phyloP scores from a whole-genome alignment of 2,113 vertebrate genomes.

The Muntiacus reevesi region DNA sequence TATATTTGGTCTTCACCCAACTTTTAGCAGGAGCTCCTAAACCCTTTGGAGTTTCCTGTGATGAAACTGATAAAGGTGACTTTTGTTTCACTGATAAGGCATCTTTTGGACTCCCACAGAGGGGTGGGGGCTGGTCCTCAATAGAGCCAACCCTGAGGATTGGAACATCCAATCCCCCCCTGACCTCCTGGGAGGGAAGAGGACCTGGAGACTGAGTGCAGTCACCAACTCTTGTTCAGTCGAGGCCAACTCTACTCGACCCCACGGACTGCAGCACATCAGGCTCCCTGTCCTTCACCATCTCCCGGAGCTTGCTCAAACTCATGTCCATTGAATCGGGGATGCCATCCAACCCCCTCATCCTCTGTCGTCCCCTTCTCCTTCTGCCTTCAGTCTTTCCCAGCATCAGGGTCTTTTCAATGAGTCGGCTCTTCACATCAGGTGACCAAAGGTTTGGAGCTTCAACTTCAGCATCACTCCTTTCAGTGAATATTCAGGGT shows the following conservation, averaged over 20 bases:
- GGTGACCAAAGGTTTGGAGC: not conserved
- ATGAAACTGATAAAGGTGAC: no score
- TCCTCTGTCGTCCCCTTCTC: not conserved
- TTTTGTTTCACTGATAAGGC: not conserved
- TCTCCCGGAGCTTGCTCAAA: not conserved
- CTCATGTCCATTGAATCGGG: not conserved
- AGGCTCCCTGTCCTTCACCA: not conserved
- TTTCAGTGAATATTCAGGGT: not conserved
- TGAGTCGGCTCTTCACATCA: not conserved
- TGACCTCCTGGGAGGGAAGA: not conserved
- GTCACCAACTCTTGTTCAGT: not conserved
- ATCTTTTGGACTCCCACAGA: not conserved
- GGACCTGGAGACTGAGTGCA: not conserved
- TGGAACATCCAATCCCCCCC: no score
- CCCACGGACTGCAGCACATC: not conserved
- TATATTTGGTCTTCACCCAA: not conserved
- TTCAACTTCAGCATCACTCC: not conserved
- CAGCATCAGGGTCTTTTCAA: not conserved
- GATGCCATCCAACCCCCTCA: not conserved
- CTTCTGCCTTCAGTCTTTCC: not conserved
- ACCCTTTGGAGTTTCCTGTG: not conserved
- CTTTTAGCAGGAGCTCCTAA: not conserved
- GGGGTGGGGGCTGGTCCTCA: not conserved
- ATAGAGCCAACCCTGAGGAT: not conserved
- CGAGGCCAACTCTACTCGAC: fast-evolving